Evolutionary conservation across 2,113 vertebrate species (phyloP), one percentile per base, ranked within the genome.

Genomic region (Vimba vimba): DNA sequence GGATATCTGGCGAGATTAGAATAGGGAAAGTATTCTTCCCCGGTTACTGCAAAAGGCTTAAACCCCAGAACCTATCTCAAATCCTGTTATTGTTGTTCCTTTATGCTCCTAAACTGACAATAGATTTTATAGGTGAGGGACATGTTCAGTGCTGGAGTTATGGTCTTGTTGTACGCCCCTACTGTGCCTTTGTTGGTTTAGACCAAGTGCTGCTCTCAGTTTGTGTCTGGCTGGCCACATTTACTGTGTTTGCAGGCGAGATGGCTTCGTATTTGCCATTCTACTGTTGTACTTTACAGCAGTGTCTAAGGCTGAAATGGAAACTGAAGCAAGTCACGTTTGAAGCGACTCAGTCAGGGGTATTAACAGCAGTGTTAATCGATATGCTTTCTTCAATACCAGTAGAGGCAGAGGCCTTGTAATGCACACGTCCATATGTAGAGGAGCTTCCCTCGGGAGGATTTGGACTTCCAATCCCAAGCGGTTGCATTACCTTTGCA

Each of bases 1-100:
- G 94, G 94, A 95, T 95, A 92, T 93, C 91, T 92, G 91, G 86
- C n/a, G 88, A 95, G 94, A 95, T 95, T 95, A 95, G 93, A 94
- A 89, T 87, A 90, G 91, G 92, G 90, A 91, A 93, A 85, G 90
- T 68, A 91, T 93, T 92, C 92, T 92, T 90, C 91, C 90, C 91
- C 91, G 89, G 91, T 93, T 91, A 93, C 94, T 92, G 92, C 91
- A 91, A 92, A 83, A 85, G 87, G 91, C 93, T 94, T 94, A 93
- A 93, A 91, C 90, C 89, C 76, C 78, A 86, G 75, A 89, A 92
- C 93, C 91, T 90, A 90, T 94, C 92, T 92, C 90, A 91, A 92
- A 92, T 88, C 90, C 84, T 87, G 89, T 91, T 92, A 89, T 90
- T 47, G 77, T 81, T 87, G 68, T 89, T 85, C 39, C 83, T 82